Evolutionary conservation across 2,797 vertebrate species (phyloP), one percentile per base, ranked within the genome.

Genomic region (Rousettus madagascariensis): DNA sequence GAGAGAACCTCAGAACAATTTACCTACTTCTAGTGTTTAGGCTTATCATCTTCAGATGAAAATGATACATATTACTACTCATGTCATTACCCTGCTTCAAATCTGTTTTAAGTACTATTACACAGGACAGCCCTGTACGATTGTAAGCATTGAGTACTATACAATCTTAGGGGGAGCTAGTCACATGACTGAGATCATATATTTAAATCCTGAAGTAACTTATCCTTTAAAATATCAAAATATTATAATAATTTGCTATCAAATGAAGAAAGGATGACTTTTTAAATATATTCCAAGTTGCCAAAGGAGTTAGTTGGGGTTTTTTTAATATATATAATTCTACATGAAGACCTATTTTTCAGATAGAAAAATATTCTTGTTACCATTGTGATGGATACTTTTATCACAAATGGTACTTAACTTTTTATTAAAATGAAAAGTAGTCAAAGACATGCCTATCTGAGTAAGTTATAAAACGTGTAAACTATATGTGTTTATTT

Each of bases 351-450:
- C 1, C 5, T 49, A 55, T 91, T 90, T 36, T 53, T 46, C 53
- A 79, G 16, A 85, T 38, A 85, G 26, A 77, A 84, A 93, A 91
- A 79, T 61, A 77, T 5, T 84, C 24, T 66, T 93, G 26, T 65
- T 51, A 68, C 86, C 19, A 74, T 43, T 53, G 38, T 80, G 33
- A 61, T 16, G 51, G 26, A 84, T 30, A 66, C 8, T 88, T 93
- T 94, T 69, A 77, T 53, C 38, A 63, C 26, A 83, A 19, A 91
- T 49, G 7, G 4, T 84, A 68, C 20, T 72, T 43, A 65, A 83
- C 10, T 59, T 88, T 86, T 33, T 59, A 79, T 74, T 88, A 51
- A 68, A 91, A 94, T 86, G 75, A 83, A 87, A 75, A 22, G 87
- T 36, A 90, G 61, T 69, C 28, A 92, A 82, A 28, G n/a, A 63